phyloP scores from a whole-genome alignment of 1,140 invertebrate genomes.

The Procambarus virginalis region DNA sequence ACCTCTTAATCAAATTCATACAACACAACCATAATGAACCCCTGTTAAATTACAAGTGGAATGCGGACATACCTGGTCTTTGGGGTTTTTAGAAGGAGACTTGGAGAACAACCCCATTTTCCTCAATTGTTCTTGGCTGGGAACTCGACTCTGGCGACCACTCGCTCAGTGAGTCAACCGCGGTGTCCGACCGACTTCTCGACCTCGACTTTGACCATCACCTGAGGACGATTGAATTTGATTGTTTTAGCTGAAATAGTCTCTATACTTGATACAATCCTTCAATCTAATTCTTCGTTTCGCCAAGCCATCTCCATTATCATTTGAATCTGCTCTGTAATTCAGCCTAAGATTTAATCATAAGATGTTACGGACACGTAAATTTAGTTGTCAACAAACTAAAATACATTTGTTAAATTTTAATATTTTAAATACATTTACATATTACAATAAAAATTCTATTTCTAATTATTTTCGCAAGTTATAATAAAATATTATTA shows the following conservation, averaged over 20 bases:
- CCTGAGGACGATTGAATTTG: no score
- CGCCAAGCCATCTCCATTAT: no score
- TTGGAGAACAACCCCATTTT: slow-evolving; percentile 35
- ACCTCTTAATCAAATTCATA: no score
- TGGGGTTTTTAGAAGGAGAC: slow-evolving; percentile 6
- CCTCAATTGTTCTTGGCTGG: background rate
- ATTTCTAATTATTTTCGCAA: background rate
- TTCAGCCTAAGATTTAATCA: no score
- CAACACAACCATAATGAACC: no score
- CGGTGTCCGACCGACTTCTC: background rate
- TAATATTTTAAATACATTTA: background rate
- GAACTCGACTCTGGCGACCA: background rate
- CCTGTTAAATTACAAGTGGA: no score
- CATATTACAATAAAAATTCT: background rate
- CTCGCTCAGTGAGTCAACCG: background rate
- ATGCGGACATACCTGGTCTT: background rate
- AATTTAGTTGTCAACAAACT: slow-evolving; percentile 20
- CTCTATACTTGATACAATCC: no score
- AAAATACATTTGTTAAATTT: slow-evolving; percentile 13
- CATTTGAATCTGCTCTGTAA: no score
- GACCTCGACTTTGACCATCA: no score
- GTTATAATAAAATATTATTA: background rate
- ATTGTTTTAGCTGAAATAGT: no score
- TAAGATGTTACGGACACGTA: background rate
- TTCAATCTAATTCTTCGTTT: no score